These are phyloP conservation scores for Agraylea sexmaculata DNA, from an alignment of 1,140 invertebrate genomes.

Conservation along the genomic window DNA sequence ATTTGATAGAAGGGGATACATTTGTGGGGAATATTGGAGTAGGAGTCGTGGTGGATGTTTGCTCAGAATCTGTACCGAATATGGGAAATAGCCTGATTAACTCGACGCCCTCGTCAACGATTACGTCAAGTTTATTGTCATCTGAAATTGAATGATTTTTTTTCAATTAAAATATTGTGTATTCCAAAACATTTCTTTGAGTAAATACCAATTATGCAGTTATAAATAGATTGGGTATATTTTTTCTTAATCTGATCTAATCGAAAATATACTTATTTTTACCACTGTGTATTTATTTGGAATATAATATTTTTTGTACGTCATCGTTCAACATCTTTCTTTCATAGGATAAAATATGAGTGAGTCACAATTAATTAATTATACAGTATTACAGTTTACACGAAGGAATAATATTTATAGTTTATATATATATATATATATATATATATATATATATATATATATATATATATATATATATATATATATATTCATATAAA, in stretches of 20 bases:
- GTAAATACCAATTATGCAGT: neutral
- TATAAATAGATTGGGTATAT: conserved; percentile 3
- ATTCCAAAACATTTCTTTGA: neutral
- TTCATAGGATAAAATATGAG: too few relatives aligned
- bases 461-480: neutral
- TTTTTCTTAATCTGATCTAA: conserved; percentile 4
- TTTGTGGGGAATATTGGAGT: conserved; percentile 35
- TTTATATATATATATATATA: neutral
- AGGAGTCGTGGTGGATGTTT: conserved; percentile 25
- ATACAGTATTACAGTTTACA: neutral
- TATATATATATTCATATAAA: neutral
- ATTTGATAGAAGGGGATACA: conserved; percentile 36
- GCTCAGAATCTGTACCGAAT: conserved; percentile 17
- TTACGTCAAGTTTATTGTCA: conserved; percentile 27
- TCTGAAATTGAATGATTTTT: conserved; percentile 21
- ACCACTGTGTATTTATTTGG: too few relatives aligned
- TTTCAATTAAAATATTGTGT: conserved; percentile 5
- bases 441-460: neutral
- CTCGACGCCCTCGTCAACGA: conserved; percentile 22
- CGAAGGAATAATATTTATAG: neutral
- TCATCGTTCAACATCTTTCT: too few relatives aligned
- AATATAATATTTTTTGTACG: too few relatives aligned
- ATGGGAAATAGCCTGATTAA: conserved; percentile 13
- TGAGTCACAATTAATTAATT: too few relatives aligned
- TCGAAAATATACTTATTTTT: too few relatives aligned